These are phyloP conservation scores for Brotula barbata DNA, from an alignment of 2,797 vertebrate genomes.

Conservation along the genomic window DNA sequence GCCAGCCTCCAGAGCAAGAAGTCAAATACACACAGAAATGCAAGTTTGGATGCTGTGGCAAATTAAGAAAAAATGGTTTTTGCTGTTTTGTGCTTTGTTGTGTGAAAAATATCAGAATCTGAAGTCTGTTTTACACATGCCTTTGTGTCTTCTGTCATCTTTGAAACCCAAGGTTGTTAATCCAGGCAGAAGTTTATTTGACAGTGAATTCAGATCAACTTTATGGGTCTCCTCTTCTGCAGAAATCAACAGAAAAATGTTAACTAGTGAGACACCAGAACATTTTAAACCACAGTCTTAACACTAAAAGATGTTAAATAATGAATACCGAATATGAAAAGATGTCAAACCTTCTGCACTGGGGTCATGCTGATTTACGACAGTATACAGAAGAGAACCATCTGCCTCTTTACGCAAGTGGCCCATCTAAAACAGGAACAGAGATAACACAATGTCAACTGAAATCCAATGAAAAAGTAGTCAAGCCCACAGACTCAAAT, in stretches of 20 bases:
- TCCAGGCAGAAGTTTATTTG: conserved; percentile 93
- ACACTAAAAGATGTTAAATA: neutral
- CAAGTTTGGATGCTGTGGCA: too few species aligned
- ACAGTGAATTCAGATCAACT: conserved; percentile 94
- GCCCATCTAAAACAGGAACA: conserved; percentile 85
- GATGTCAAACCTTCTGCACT: conserved; percentile 87
- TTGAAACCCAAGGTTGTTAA: conserved; percentile 96
- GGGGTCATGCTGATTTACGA: conserved; percentile 91
- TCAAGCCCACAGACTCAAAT: neutral
- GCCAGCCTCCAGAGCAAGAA: too few species aligned
- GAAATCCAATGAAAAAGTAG: neutral
- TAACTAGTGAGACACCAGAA: neutral
- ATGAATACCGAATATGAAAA: neutral
- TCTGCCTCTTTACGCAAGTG: conserved; percentile 90
- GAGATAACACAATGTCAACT: conserved; percentile 7
- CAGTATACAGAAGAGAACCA: conserved; percentile 86
- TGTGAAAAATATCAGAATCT: too few species aligned
- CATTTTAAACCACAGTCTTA: neutral
- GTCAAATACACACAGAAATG: too few species aligned
- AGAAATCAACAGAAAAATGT: conserved; percentile 26
- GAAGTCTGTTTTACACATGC: conserved; percentile 57
- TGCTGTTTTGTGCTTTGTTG: too few species aligned
- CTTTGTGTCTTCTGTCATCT: conserved; percentile 94
- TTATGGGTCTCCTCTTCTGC: conserved; percentile 92
- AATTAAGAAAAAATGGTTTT: too few species aligned